Evolutionary conservation across 35 echinoderm and acorn worm species (phyloP).

Genomic region (Anneissia japonica): DNA sequence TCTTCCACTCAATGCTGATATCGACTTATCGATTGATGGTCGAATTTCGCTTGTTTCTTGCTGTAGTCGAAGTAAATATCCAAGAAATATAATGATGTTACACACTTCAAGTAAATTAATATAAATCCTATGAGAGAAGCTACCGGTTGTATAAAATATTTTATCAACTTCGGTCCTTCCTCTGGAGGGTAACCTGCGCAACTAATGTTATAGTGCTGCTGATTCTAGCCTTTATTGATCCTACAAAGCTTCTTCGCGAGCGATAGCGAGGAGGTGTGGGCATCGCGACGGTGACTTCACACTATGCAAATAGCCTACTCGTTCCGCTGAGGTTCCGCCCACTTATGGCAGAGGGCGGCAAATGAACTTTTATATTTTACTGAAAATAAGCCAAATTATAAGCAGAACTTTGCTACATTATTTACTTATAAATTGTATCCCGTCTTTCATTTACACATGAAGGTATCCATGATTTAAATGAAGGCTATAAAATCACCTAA

Average conservation of each 20-base stretch:
- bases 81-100: not conserved
- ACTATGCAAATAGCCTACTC: not conserved
- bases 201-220: not conserved
- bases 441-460: too few relatives aligned
- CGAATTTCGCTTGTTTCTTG: not conserved
- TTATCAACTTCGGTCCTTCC: not conserved
- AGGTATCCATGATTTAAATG: too few relatives aligned
- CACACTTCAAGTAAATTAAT: not conserved
- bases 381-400: too few relatives aligned
- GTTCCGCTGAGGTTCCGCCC: not conserved
- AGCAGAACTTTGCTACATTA: too few relatives aligned
- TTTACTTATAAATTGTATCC: too few relatives aligned
- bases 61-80: not conserved
- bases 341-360: not conserved
- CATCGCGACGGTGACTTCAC: not conserved
- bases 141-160: not conserved
- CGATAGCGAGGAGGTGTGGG: too few relatives aligned
- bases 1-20: not conserved
- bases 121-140: not conserved
- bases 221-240: too few relatives aligned
- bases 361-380: not conserved
- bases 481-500: too few relatives aligned
- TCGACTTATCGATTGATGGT: not conserved
- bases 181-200: not conserved
- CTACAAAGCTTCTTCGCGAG: too few relatives aligned